Percentiles rank a stretch among this genome's conserved stretches.
Conservation (phyloP, 1,140 invertebrate species). For the Scaptomyza montana region DNA sequence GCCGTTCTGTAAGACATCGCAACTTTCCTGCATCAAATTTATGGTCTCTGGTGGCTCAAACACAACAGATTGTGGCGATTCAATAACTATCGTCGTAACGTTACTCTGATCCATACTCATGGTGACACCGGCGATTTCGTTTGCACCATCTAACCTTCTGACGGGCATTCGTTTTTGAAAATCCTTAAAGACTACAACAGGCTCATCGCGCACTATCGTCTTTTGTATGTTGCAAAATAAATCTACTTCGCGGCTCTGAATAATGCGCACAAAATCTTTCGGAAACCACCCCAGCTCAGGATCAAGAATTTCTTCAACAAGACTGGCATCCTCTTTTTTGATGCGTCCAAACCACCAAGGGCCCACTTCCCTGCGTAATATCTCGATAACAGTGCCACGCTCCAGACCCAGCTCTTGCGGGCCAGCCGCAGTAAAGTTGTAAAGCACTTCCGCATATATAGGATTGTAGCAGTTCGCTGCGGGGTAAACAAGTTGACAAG, state of each 20-base stretch:
- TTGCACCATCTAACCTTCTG: constrained; percentile 19
- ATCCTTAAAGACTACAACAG: not conserved
- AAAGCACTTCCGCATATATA: constrained; percentile 80
- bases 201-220: constrained; percentile 1
- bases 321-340: constrained; percentile 73
- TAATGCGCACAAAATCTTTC: constrained; percentile 82
- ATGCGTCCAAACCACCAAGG: constrained; percentile 83
- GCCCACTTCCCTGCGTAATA: constrained; percentile 77
- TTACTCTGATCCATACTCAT: constrained; percentile 72
- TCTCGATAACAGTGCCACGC: constrained; percentile 76
- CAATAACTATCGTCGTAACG: constrained; percentile 78
- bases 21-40: constrained; percentile 51
- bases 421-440: constrained; percentile 79
- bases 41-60: constrained; percentile 14
- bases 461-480: constrained; percentile 60
- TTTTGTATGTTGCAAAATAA: constrained; percentile 57
- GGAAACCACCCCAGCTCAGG: constrained; percentile 82
- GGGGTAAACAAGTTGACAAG: constrained; percentile 4
- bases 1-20: constrained; percentile 62
- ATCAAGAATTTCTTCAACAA: constrained; percentile 70
- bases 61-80: constrained; percentile 52
- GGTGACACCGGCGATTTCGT: constrained; percentile 48
- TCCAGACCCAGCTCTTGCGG: constrained; percentile 79
- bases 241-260: constrained; percentile 70
- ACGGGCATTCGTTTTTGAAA: constrained; percentile 42